Percentiles rank a stretch among this genome's conserved stretches.
phyloP scores from a whole-genome alignment of 2,113 vertebrate genomes.

The Strix uralensis region DNA sequence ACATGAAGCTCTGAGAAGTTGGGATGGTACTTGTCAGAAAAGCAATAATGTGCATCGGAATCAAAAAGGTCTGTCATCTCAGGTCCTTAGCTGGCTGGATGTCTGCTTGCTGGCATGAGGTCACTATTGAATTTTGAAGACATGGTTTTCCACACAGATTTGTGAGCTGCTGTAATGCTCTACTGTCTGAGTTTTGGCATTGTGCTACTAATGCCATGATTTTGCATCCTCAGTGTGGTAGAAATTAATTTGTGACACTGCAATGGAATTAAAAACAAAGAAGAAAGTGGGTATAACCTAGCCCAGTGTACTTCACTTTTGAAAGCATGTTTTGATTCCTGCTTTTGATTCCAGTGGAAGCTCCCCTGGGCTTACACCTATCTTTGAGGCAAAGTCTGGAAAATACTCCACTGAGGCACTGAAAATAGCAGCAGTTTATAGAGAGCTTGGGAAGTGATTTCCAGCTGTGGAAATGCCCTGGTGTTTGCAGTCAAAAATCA shows the following conservation, averaged over 20 bases:
- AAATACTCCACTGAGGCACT: not conserved
- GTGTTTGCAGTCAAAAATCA: not conserved
- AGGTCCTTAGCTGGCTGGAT: not conserved
- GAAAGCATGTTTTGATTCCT: not conserved
- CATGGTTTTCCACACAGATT: not conserved
- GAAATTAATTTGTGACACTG: not conserved
- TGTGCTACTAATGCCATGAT: not conserved
- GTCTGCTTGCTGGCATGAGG: not conserved
- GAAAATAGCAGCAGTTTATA: not conserved
- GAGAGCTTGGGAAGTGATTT: not conserved
- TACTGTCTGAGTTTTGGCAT: not conserved
- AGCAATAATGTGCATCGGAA: not conserved
- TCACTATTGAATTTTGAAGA: not conserved
- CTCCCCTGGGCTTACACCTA: not conserved
- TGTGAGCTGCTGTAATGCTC: not conserved
- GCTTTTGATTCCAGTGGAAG: not conserved
- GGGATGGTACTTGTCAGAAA: not conserved
- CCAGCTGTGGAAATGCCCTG: not conserved
- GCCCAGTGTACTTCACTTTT: not conserved
- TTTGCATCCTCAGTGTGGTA: not conserved
- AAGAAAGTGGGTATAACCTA: not conserved
- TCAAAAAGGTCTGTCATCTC: not conserved
- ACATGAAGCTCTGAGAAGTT: not conserved
- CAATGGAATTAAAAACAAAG: not conserved
- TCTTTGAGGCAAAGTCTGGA: not conserved